These are phyloP conservation scores for Pangasius macronema DNA, from an alignment of 2,797 vertebrate species.

Conservation along the genomic window DNA sequence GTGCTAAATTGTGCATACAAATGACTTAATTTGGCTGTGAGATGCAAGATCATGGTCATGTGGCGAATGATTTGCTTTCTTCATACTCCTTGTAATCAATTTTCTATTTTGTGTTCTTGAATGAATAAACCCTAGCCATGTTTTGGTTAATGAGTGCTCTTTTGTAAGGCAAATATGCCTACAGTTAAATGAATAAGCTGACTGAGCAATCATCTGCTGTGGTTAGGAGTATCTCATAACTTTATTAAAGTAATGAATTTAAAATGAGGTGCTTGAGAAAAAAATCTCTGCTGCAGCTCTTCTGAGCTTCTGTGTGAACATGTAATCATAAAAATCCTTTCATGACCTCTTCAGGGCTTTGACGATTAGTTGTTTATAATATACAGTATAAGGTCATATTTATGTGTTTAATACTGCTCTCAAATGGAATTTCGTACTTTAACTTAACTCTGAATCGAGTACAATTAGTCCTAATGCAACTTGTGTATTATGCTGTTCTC, in stretches of 20 bases:
- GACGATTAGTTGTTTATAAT: not conserved
- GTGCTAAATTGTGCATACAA: not conserved
- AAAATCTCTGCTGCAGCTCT: not conserved
- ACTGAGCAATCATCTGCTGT: not conserved
- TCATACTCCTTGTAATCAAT: not conserved
- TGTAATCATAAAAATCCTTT: not conserved
- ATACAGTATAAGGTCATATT: not conserved
- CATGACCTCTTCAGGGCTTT: not conserved
- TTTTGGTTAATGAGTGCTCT: constrained; percentile 1
- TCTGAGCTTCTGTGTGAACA: not conserved
- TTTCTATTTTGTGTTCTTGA: not conserved
- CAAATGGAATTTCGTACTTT: not conserved
- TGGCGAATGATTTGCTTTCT: not conserved
- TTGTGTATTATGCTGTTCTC: not conserved
- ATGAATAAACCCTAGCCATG: not conserved
- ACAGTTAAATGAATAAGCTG: not conserved
- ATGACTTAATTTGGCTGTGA: not conserved
- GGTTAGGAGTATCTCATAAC: not conserved
- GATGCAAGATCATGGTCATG: not conserved
- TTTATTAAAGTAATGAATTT: not conserved
- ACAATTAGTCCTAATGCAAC: not conserved
- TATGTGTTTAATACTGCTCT: not conserved
- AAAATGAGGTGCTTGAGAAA: not conserved
- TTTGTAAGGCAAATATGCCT: not conserved
- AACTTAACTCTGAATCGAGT: not conserved